Evolutionary conservation across 2,888 invertebrate species (phyloP), one percentile per base, ranked within the genome.

Genomic region (Eupithecia subfuscata): DNA sequence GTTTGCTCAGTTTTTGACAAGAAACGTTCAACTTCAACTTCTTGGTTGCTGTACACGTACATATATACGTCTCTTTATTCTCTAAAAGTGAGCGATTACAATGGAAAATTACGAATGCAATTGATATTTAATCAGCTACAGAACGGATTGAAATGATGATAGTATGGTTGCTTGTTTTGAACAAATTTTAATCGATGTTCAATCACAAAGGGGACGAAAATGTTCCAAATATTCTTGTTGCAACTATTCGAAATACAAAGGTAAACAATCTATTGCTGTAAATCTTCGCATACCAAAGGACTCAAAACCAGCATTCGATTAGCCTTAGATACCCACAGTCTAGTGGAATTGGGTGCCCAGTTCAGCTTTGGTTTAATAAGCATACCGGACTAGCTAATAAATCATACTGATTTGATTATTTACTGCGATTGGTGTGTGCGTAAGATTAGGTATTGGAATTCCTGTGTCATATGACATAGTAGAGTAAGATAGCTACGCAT

Each of bases 361-460:
- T 88, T 85, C 82, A 86, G 89, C 37, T 67, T 67, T n/a, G 65
- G 43, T 91, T 90, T 91, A 91, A 91, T 91, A 92, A 91, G 89
- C 91, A 89, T 87, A 86, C 85, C 87, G 83, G 90, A 86, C 88
- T 86, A 87, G 83, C 87, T 90, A 90, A 90, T 93, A 92, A 92
- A 91, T 93, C 91, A 92, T 85, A 86, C 87, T 87, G 90, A 92
- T 92, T 92, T 90, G 90, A 92, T 92, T 92, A 91, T 90, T 92
- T 91, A 90, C 88, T 89, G 82, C 83, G 82, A 81, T 80, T 83
- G 85, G 84, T 87, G 85, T 80, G 82, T 45, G 82, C 83, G 79
- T 78, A 75, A 84, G 83, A 86, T 87, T 84, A 25, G n/a, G 43
- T 82, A 85, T 83, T 82, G 82, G 83, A 70, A 76, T 69, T 69